Evolutionary conservation across 2,797 vertebrate species (phyloP), one percentile per base, ranked within the genome.

Genomic region (Pangasius djambal): DNA sequence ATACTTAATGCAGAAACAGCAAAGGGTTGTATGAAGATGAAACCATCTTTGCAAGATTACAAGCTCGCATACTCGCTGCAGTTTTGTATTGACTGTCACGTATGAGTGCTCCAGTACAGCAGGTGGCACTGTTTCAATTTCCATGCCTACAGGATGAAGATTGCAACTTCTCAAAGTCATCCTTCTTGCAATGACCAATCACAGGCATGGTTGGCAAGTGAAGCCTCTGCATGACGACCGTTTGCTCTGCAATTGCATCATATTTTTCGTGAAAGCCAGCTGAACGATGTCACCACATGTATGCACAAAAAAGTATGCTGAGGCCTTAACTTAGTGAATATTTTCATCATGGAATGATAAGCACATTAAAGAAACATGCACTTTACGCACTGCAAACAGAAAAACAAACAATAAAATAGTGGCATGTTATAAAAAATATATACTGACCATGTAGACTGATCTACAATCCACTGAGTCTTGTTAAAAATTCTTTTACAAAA

Each of bases 381-480:
- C 28, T 79, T 78, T 74, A 82, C 22, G 52, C 59, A 74, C 7
- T 63, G 28, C 67, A 86, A 50, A 9, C 74, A 44, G 48, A 88
- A 40, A 6, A 75, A 83, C 44, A 79, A 50, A 86, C 37, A 85
- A 63, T 15, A 57, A 78, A 78, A 77, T 65, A 82, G 86, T 85
- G 87, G 83, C 65, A 67, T 34, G 18, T 89, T 87, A 78, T 88
- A 83, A 90, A 90, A 90, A 88, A 87, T 84, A 88, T 81, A 87
- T 20, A 16, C 52, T 28, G 85, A 93, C 82, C 69, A 92, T 89
- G 92, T 92, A 96, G 96, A 96, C 95, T 44, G 97, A 96, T 97
- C 97, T 95, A 97, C 97, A 96, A 96, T 95, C 96, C 95, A 5
- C 92, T 85, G 88, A 91, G 88, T 93, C 91, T 92, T 92, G 61